Evolutionary conservation across 2,888 invertebrate species (phyloP).

Genomic region (Rhorus exstirpatorius): DNA sequence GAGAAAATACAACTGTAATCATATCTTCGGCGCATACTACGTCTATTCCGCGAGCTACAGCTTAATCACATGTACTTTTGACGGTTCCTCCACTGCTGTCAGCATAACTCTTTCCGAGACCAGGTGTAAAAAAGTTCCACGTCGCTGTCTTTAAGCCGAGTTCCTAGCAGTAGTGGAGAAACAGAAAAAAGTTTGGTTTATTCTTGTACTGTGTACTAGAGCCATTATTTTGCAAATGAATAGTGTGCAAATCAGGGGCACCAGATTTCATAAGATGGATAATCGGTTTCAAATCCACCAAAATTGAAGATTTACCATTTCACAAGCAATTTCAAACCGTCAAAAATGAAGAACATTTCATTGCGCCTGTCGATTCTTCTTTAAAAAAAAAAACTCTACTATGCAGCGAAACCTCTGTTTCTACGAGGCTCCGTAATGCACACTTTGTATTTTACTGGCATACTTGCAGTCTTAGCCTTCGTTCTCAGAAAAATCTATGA

Average conservation of each 20-base stretch:
- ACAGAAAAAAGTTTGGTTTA: conserved; percentile 42
- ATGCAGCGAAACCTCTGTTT: conserved; percentile 14
- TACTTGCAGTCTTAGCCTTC: neutral
- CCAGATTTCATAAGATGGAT: conserved; percentile 38
- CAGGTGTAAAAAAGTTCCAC: conserved; percentile 43
- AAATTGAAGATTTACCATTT: conserved; percentile 47
- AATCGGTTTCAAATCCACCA: conserved; percentile 48
- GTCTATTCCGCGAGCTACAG: conserved; percentile 30
- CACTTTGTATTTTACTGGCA: conserved; percentile 21
- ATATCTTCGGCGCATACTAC: conserved; percentile 21
- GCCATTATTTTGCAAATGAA: conserved; percentile 57
- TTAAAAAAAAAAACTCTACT: conserved; percentile 23
- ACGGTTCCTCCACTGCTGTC: conserved; percentile 45
- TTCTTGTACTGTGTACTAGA: conserved; percentile 51
- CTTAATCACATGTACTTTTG: conserved; percentile 41
- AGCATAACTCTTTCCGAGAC: conserved; percentile 46
- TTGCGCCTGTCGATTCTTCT: conserved; percentile 1
- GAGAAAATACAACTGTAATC: conserved; percentile 12
- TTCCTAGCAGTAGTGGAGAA: conserved; percentile 33
- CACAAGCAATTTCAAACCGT: neutral
- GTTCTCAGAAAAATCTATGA: conserved; percentile 24
- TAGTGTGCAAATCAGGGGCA: conserved; percentile 38
- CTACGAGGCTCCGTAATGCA: conserved; percentile 22
- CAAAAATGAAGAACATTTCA: conserved; percentile 13
- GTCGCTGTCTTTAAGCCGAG: conserved; percentile 23